Evolutionary conservation across 2,113 vertebrate species (phyloP).

Genomic region (Rhinolophus sinicus): DNA sequence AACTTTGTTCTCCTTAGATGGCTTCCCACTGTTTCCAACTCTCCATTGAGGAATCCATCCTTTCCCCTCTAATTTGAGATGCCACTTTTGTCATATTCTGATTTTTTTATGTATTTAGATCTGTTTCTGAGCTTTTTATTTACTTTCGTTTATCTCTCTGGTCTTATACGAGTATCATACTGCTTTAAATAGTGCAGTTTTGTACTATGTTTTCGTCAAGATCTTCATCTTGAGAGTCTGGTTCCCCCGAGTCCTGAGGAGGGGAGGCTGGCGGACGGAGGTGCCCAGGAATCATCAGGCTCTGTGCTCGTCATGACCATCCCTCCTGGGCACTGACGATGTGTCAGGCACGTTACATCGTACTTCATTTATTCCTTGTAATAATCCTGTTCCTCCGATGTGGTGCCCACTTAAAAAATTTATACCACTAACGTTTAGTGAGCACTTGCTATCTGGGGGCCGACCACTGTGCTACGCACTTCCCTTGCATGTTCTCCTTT

Average conservation of each 20-base stretch:
- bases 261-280: neutral
- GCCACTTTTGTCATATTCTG: neutral
- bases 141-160: neutral
- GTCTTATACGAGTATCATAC: neutral
- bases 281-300: neutral
- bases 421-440: neutral
- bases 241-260: neutral
- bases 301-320: neutral
- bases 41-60: neutral
- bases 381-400: neutral
- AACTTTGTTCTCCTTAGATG: neutral
- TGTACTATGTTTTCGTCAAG: neutral
- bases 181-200: slow-evolving; percentile 12
- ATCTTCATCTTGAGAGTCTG: slow-evolving; percentile 22
- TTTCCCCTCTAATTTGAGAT: neutral
- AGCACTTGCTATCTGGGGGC: neutral
- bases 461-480: neutral
- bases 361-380: neutral
- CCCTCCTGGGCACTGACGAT: neutral
- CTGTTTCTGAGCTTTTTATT: slow-evolving; percentile 37
- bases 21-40: neutral
- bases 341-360: neutral
- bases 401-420: neutral
- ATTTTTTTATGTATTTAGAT: neutral
- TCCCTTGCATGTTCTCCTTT: neutral